These are phyloP conservation scores for Megaleporinus macrocephalus DNA, from an alignment of 2,113 vertebrate genomes.

Conservation along the genomic window DNA sequence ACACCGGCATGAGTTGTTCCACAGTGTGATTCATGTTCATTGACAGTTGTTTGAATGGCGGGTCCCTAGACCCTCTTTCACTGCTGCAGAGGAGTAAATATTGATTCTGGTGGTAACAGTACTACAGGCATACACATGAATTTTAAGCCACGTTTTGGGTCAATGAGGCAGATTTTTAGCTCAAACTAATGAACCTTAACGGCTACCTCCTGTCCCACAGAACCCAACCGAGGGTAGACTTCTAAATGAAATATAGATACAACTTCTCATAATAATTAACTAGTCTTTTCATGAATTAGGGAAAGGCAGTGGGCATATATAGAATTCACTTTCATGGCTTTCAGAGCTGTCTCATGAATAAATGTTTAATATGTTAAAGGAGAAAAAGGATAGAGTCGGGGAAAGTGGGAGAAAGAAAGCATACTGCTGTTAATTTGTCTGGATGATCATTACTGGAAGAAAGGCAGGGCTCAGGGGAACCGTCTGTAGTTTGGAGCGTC, in stretches of 20 bases:
- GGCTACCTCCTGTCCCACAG: constrained; percentile 63
- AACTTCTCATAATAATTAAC: constrained; percentile 75
- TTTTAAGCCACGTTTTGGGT: constrained; percentile 6
- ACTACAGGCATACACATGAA: neutral
- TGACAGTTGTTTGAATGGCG: neutral
- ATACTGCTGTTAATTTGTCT: constrained; percentile 70
- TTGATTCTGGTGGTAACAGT: constrained; percentile 8
- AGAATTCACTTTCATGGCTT: constrained; percentile 80
- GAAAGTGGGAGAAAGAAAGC: constrained; percentile 55
- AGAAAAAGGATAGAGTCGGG: constrained; percentile 41
- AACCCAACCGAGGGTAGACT: constrained; percentile 66
- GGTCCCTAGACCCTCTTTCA: too few species aligned
- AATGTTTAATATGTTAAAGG: constrained; percentile 77
- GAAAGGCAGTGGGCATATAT: constrained; percentile 64
- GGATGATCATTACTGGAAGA: constrained; percentile 70
- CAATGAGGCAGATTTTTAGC: constrained; percentile 24
- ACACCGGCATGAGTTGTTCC: neutral
- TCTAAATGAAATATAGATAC: constrained; percentile 76
- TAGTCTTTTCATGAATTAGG: constrained; percentile 70
- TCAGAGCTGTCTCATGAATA: constrained; percentile 75
- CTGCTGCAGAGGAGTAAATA: constrained; percentile 16
- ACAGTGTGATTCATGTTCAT: neutral
- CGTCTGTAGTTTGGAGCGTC: constrained; percentile 43
- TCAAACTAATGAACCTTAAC: constrained; percentile 62
- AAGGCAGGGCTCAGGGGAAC: constrained; percentile 54